A percentile compares a stretch with the other conserved stretches of the same genome.
Conservation (phyloP, 2,797 vertebrate species). For the Zalophus californianus region DNA sequence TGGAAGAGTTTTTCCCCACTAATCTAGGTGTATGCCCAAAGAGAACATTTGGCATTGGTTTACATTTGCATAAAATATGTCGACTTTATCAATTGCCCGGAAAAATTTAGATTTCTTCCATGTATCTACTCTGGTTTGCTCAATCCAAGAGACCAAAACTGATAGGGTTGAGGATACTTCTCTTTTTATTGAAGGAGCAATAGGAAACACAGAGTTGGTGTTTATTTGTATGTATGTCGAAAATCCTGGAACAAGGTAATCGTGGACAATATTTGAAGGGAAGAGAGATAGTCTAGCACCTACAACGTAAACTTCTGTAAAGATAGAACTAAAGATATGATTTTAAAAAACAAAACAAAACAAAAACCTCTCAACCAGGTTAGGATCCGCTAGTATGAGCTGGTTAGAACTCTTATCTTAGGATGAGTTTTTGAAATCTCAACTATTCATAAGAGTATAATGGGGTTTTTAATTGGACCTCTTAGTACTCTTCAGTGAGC, state of each 20-base stretch:
- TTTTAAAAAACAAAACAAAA: background rate
- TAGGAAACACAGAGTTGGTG: background rate
- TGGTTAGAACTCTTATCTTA: constrained; percentile 51
- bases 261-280: background rate
- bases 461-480: constrained; percentile 72
- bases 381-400: constrained; percentile 28
- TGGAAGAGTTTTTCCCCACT: background rate
- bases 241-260: background rate
- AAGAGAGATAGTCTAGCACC: background rate
- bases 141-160: background rate
- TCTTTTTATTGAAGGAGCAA: background rate
- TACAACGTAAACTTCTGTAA: background rate
- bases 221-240: background rate
- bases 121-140: background rate
- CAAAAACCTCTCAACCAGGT: constrained; percentile 11
- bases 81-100: background rate
- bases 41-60: background rate
- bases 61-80: background rate
- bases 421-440: constrained; percentile 72
- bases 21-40: background rate
- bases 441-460: constrained; percentile 78
- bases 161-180: background rate
- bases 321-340: background rate
- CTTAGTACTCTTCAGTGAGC: constrained; percentile 75
- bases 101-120: background rate